Percentiles rank a stretch among this genome's conserved stretches.
phyloP scores from a whole-genome alignment of 2,888 invertebrate genomes.

The Cantharis rufa region DNA sequence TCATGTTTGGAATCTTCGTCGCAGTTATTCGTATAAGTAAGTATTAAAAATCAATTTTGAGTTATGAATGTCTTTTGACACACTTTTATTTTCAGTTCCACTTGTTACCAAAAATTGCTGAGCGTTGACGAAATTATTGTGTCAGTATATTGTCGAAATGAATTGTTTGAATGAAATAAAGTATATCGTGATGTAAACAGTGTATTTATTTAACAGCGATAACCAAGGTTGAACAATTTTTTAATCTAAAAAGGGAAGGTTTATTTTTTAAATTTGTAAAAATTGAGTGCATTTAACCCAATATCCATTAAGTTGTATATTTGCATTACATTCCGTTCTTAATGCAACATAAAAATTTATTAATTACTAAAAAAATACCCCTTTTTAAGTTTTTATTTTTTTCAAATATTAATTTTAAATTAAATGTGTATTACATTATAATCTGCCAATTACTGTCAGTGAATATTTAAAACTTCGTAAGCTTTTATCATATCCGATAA shows the following conservation, averaged over 20 bases:
- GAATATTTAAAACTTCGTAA: slow-evolving; percentile 77
- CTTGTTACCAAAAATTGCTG: neutral
- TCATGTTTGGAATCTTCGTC: slow-evolving; percentile 39
- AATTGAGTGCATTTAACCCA: too few relatives aligned
- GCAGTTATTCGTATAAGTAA: slow-evolving; percentile 42
- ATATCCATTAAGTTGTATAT: too few relatives aligned
- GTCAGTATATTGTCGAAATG: neutral
- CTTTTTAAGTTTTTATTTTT: too few relatives aligned
- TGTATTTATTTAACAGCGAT: slow-evolving; percentile 47
- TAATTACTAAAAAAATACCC: too few relatives aligned
- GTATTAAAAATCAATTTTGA: neutral
- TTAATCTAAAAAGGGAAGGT: too few relatives aligned
- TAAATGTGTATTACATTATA: too few relatives aligned
- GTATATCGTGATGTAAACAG: neutral
- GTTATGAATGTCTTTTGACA: neutral
- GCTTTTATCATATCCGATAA: slow-evolving; percentile 73
- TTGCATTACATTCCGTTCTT: too few relatives aligned
- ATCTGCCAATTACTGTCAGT: too few relatives aligned
- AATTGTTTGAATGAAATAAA: neutral
- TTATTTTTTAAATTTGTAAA: too few relatives aligned
- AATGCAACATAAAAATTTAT: too few relatives aligned
- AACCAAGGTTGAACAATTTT: too few relatives aligned
- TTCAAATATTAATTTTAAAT: too few relatives aligned
- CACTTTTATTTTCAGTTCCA: neutral
- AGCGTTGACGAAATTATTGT: neutral